Base-by-base conservation (phyloP, 2,888 invertebrate genomes). In the Agonopterix arenella region DNA sequence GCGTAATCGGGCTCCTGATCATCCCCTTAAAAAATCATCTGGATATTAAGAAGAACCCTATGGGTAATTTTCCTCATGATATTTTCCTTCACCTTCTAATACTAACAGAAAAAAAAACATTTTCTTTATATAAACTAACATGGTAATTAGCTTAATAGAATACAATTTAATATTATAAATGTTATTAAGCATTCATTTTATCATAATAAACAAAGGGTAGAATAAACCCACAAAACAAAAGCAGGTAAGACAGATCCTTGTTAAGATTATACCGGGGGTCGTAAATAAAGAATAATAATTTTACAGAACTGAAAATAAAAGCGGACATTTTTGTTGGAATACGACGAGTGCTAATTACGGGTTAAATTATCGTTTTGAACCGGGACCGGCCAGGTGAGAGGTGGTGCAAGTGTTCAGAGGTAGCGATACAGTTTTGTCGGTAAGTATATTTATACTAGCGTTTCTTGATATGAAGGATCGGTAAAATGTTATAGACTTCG, bases 301-400 rank as follows among this genome's bases (percentile, higher is more conserved):
- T 66, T 66, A 74, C 67, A 73, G 70, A 68, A 69, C 64, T 70
- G 64, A 64, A 66, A 68, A 70, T 66, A 66, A 71, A 28, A 67
- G 71, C 73, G 74, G 78, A 82, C 81, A 81, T 83, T 85, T 81
- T 80, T 77, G 77, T 77, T 68, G 73, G 70, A 74, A 76, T 68
- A 76, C 78, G 74, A 76, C 70, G 79, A 84, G 77, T 83, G 82
- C 84, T 88, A 88, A 86, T 86, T 86, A 85, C 73, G 58, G 63
- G 69, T 72, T 77, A 71, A 84, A 84, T 84, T 85, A 84, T 80
- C 73, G 78, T 72, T 73, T 73, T 67, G 72, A 73, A 68, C 58
- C 52, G 54, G 50, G 46, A 62, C 64, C 55, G 63, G 59, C 54
- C 60, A 54, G 56, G 56, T 49, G 44, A 51, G 28, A 18, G 11